Evolutionary conservation across 2,113 vertebrate species (phyloP).

Genomic region (Pitta sordida): DNA sequence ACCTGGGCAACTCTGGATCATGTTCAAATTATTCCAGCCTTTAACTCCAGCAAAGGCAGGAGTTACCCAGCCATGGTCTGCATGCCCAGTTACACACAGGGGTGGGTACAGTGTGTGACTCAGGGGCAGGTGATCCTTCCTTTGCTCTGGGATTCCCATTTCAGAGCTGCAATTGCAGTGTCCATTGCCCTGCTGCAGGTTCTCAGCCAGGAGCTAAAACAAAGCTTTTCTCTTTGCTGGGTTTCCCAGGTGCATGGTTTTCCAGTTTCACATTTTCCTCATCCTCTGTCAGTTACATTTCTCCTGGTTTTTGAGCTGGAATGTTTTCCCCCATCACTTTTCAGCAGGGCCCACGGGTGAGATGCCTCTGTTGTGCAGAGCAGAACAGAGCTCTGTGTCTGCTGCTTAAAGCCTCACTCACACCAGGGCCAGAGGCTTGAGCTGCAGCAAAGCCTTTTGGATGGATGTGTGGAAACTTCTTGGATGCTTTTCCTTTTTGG

Average conservation of each 20-base stretch:
- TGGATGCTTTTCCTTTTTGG: background rate
- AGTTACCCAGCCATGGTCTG: background rate
- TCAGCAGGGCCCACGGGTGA: background rate
- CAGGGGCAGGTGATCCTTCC: background rate
- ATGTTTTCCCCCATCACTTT: background rate
- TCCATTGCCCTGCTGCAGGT: background rate
- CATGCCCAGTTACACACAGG: background rate
- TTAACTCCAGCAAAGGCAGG: background rate
- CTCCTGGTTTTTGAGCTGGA: background rate
- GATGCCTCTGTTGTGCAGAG: constrained; percentile 12
- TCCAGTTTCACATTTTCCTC: background rate
- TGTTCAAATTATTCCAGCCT: background rate
- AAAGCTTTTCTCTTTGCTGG: background rate
- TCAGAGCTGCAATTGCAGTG: background rate
- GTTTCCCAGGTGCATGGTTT: background rate
- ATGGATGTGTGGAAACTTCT: background rate
- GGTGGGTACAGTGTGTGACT: background rate
- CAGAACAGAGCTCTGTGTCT: background rate
- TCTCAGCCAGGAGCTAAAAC: background rate
- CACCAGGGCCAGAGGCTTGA: background rate
- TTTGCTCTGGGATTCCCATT: background rate
- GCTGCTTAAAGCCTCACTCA: background rate
- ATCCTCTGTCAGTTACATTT: background rate
- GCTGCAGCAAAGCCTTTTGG: background rate
- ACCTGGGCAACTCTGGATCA: no score